Base-by-base conservation (phyloP, 2,113 vertebrate genomes). In the Laticauda colubrina region DNA sequence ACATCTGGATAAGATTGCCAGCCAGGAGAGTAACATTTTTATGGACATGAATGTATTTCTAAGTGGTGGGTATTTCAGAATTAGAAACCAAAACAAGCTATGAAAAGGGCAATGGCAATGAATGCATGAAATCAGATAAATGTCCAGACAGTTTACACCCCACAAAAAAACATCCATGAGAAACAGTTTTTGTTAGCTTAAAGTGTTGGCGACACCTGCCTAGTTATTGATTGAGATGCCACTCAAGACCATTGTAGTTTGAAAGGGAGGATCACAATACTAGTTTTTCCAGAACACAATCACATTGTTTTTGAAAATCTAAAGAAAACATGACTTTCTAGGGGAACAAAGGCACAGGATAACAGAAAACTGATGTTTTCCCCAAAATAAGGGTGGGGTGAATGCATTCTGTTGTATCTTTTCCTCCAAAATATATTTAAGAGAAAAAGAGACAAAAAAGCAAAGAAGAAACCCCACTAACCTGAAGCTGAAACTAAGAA, bases 371-470 rank as follows among this genome's bases (percentile, higher is more conserved):
- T 18, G 26, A 14, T 61, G 43, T 15, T 15, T 88, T 20, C 26
- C 45, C 26, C 24, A 29, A 12, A 26, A 51, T 45, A 54, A 81
- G 34, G 56, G 12, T 21, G 15, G 10, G 11, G n/a, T 45, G 18
- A 57, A n/a, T 88, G 43, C 14, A 51, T 26, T 85, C 81, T 93
- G 29, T 88, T 91, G 94, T 64, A 95, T 87, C 89, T n/a, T 64
- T 95, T 94, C 95, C 34, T 69, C 92, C 95, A 94, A 94, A 95
- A 56, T 94, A 93, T 95, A 96, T 97, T 93, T 90, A 24, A 9
- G 10, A 93, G 61, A 89, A 94, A 92, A 85, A 57, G 95, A 75
- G 59, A 89, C 93, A 95, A 15, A 29, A 34, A 51, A 45, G 34
- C 51, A n/a, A 43, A 57, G 51, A 54, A 81, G 39, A 75, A 92